phyloP scores from a whole-genome alignment of 2,888 invertebrate species.

The Xanthorhoe designata region DNA sequence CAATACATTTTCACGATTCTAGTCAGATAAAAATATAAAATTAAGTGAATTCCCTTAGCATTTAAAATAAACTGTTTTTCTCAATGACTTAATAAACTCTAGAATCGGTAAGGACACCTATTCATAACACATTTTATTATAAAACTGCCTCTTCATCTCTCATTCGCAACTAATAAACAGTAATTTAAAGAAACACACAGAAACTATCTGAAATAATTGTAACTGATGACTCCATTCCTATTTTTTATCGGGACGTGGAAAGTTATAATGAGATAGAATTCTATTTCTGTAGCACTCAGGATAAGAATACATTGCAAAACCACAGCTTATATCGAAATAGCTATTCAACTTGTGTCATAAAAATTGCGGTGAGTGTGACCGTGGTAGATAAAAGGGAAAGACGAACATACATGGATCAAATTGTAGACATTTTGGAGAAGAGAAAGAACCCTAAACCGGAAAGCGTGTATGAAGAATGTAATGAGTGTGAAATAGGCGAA shows the following conservation, averaged over 20 bases:
- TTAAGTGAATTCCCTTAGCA: not conserved
- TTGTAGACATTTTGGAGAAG: no score
- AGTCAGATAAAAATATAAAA: conserved; percentile 17
- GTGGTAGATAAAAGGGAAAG: no score
- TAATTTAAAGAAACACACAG: conserved; percentile 50
- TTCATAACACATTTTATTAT: conserved; percentile 41
- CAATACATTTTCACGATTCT: not conserved
- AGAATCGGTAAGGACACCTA: conserved; percentile 32
- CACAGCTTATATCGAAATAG: conserved; percentile 27
- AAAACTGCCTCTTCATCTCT: conserved; percentile 54
- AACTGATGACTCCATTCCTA: conserved; percentile 76
- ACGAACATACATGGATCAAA: no score
- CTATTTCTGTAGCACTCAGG: conserved; percentile 78
- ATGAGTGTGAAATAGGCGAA: no score
- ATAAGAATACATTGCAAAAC: conserved; percentile 71
- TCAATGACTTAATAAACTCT: conserved; percentile 35
- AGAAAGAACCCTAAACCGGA: no score
- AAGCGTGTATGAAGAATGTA: no score
- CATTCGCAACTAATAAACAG: conserved; percentile 49
- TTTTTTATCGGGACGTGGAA: conserved; percentile 77
- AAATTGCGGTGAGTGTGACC: no score
- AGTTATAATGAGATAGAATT: conserved; percentile 77
- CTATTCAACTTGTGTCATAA: conserved; percentile 2
- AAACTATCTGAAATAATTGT: conserved; percentile 56
- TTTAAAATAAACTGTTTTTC: conserved; percentile 9